These are phyloP conservation scores for Empidonax alnorum DNA, from an alignment of 2,113 vertebrate genomes.

Conservation along the genomic window DNA sequence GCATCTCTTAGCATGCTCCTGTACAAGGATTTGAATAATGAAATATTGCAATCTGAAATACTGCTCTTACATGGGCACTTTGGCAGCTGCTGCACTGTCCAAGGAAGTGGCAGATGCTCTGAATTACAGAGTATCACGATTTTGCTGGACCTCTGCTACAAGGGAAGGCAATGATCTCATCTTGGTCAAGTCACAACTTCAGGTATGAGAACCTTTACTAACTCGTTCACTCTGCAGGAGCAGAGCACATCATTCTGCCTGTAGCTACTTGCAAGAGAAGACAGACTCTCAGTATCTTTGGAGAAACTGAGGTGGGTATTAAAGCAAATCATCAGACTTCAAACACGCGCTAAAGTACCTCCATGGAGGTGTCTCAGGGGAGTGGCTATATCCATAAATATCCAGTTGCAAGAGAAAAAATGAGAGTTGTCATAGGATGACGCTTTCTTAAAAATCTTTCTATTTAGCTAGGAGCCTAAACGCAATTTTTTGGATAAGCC, in stretches of 20 bases:
- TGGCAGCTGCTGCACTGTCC: conserved; percentile 1
- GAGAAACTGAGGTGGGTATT: background rate
- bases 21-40: background rate
- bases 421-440: background rate
- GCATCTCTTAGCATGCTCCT: background rate
- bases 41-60: background rate
- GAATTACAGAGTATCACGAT: background rate
- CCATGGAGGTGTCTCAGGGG: background rate
- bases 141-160: background rate
- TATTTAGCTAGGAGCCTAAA: background rate
- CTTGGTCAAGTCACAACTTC: background rate
- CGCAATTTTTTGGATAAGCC: background rate
- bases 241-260: background rate
- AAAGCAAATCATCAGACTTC: background rate
- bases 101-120: background rate
- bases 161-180: background rate
- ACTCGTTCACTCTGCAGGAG: background rate
- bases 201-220: background rate
- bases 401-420: background rate
- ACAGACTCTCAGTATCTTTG: background rate
- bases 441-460: background rate
- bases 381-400: background rate
- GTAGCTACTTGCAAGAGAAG: background rate
- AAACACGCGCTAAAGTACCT: background rate
- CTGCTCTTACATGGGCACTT: background rate